Evolutionary conservation across 2,113 vertebrate genomes (phyloP).

Genomic region (Epinephelus fuscoguttatus): DNA sequence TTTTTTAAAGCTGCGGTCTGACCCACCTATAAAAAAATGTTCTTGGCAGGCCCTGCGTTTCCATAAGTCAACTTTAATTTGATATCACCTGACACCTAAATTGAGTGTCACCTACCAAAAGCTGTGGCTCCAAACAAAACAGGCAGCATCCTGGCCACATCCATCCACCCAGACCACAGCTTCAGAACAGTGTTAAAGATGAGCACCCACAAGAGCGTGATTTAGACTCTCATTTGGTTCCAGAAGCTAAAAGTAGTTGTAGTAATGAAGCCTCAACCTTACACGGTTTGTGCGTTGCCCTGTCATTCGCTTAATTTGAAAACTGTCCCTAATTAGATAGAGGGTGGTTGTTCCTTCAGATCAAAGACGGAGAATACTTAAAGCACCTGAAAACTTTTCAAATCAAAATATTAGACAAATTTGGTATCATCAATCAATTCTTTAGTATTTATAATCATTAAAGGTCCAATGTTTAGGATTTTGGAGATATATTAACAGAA

Average conservation of each 20-base stretch:
- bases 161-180: conserved; percentile 47
- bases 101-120: conserved; percentile 70
- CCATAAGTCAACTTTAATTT: conserved; percentile 76
- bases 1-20: conserved; percentile 55
- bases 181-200: conserved; percentile 42
- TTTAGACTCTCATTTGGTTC: conserved; percentile 43
- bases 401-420: not conserved
- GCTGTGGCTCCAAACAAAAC: conserved; percentile 61
- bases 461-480: no score
- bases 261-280: conserved; percentile 33
- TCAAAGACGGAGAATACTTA: not conserved
- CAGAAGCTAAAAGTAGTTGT: conserved; percentile 56
- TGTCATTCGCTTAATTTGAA: conserved; percentile 48
- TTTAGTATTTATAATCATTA: not conserved
- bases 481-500: no score
- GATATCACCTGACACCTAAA: conserved; percentile 77
- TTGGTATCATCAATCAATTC: not conserved
- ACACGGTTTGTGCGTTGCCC: conserved; percentile 9
- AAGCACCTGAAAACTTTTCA: not conserved
- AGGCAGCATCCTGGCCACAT: conserved; percentile 57
- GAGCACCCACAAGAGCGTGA: conserved; percentile 39
- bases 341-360: not conserved
- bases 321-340: conserved; percentile 15
- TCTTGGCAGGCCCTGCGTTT: conserved; percentile 17
- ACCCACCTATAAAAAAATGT: conserved; percentile 31